Base-by-base conservation (phyloP, 2,888 invertebrate species). In the Arrhopalites spinosus region DNA sequence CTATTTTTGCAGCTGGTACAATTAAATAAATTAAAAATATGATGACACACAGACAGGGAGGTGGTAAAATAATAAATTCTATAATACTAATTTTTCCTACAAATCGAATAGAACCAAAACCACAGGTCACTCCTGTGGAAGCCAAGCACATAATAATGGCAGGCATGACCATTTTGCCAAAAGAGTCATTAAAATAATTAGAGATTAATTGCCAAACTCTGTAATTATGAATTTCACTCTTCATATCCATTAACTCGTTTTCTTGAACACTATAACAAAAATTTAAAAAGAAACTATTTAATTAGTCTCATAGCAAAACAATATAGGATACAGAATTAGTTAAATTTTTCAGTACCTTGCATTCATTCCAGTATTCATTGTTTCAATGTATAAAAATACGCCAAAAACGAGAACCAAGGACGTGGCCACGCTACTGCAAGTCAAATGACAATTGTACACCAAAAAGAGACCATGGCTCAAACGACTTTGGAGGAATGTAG, bases 171-270 rank as follows among this genome's bases (percentile, higher is more conserved):
- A 64, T 29, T 7, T 5, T 64, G 7, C 25, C 64, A 36, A 64
- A 64, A 25, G 30, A 64, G 64, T 64, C 64, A n/a, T 64, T 64
- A 30, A 64, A 64, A 13, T 30, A 30, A 25, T 64, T 64, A 2
- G 36, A 29, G 64, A 64, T 13, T n/a, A 64, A 25, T 36, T 64
- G 64, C 64, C 64, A 64, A 2, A 29, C 30, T 30, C 64, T 23
- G 20, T 36, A 64, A n/a, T 64, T 64, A 8, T 13, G 1, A 7
- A 64, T 11, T 25, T 64, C 64, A 5, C 11, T 11, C 11, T 25
- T 29, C 29, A 17, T 50, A 8, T 17, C 50, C 50, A 50, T 8
- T n/a, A 15, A 8, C 50, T 50, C 50, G 8, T n/a, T 17, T 17
- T n/a, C 7, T 8, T 3, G 15, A n/a, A n/a, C 15, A n/a, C 50